Evolutionary conservation across 1,140 invertebrate species (phyloP).

Genomic region (Chironomus tepperi): DNA sequence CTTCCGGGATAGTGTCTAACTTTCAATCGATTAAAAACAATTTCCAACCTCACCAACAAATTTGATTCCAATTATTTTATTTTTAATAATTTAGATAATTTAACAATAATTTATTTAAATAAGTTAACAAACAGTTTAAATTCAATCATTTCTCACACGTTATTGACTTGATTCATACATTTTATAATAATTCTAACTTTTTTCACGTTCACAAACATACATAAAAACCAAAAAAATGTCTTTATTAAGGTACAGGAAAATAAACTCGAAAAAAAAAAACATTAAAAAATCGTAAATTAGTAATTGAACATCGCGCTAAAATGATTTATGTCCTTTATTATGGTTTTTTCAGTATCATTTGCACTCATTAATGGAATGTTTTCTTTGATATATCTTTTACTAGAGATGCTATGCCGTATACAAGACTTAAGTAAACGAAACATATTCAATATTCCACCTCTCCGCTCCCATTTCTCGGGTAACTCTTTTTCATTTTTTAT

Average conservation of each 20-base stretch:
- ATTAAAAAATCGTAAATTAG: neutral
- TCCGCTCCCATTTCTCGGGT: neutral
- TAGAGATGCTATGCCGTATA: neutral
- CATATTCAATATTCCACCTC: constrained; percentile 20
- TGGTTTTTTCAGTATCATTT: neutral
- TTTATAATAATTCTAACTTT: too few species aligned
- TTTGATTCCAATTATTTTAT: too few species aligned
- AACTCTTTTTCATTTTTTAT: neutral
- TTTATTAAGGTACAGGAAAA: neutral
- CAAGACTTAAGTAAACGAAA: neutral
- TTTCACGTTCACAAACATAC: too few species aligned
- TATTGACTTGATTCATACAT: too few species aligned
- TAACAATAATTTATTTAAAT: too few species aligned
- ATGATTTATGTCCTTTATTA: neutral
- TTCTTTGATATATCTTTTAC: neutral
- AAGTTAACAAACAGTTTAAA: too few species aligned
- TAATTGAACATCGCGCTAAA: constrained; percentile 10
- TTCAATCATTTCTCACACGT: too few species aligned
- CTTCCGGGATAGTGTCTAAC: too few species aligned
- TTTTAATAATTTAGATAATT: too few species aligned
- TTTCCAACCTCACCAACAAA: too few species aligned
- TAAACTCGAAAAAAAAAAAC: too few species aligned
- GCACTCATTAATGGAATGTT: constrained; percentile 12
- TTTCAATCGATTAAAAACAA: too few species aligned
- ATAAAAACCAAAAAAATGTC: neutral